Evolutionary conservation across 2,797 vertebrate species (phyloP).

Genomic region (Ispidina lecontei): DNA sequence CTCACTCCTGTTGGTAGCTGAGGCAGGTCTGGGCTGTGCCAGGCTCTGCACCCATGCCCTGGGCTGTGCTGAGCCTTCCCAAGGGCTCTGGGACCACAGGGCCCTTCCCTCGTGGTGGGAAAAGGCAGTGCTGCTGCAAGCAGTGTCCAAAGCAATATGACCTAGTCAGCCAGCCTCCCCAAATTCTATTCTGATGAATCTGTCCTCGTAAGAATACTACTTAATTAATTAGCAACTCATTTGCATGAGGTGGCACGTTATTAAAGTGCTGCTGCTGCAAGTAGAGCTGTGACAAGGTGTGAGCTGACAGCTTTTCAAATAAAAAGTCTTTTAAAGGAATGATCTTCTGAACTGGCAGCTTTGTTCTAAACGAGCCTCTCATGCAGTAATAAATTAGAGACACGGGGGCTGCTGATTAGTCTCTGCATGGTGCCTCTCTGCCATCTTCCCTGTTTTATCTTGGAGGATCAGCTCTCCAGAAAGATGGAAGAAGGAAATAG

Average conservation of each 20-base stretch:
- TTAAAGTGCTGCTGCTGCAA: conserved; percentile 72
- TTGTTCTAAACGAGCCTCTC: conserved; percentile 68
- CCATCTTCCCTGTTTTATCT: background rate
- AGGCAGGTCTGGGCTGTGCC: background rate
- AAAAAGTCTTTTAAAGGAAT: conserved; percentile 60
- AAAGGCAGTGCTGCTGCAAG: background rate
- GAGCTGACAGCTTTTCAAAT: conserved; percentile 72
- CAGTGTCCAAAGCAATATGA: background rate
- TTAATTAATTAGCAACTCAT: conserved; percentile 81
- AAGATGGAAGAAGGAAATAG: background rate
- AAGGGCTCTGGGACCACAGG: background rate
- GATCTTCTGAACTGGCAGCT: conserved; percentile 59
- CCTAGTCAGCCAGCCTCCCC: background rate
- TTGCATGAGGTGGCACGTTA: conserved; percentile 77
- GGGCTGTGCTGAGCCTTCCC: background rate
- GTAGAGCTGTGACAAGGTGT: conserved; percentile 66
- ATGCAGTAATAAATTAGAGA: conserved; percentile 62
- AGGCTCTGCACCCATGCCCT: fast-evolving
- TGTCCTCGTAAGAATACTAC: conserved; percentile 69
- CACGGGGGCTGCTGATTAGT: conserved; percentile 55
- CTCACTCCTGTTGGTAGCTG: background rate
- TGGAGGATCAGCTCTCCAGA: background rate
- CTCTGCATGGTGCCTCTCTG: conserved; percentile 43
- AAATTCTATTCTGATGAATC: conserved; percentile 66
- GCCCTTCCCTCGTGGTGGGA: background rate